Evolutionary conservation across 1,140 invertebrate genomes (phyloP), one percentile per base, ranked within the genome.

Genomic region (Lepidotrigona ventralis): DNA sequence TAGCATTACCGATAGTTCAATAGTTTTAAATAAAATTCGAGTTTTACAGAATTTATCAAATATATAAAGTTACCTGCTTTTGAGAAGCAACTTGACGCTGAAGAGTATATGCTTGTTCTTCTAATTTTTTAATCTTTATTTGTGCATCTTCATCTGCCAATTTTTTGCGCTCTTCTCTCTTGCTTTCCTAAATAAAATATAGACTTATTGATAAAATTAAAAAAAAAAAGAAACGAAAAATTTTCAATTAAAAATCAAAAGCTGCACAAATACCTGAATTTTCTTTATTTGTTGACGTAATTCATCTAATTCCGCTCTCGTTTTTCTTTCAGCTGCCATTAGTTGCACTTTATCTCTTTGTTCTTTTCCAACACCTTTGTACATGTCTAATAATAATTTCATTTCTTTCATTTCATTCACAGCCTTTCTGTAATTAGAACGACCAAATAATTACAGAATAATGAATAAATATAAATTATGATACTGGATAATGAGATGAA

Each of bases 361-460:
- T 91, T 99, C 99, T 94, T 99, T 99, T 68, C 98, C 97, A 29
- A 98, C 98, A 64, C 98, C 97, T 95, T 99, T 99, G 94, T 99
- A 99, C 98, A 99, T 99, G 91, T 99, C 98, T 83, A 99, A 94
- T 12, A 99, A 93, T 12, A 99, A 93, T 92, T 99, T 99, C 96
- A 99, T 96, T 94, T 98, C 98, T 91, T 98, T 98, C 93, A 98
- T 97, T 91, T 98, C 97, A 91, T 98, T 98, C 54, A 98, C 96
- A 70, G 98, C 97, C 95, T 99, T 99, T 93, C 98, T 99, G 90
- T n/a, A 94, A 93, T 86, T 46, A 76, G 23, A 33, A 54, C 8
- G 12, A 51, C n/a, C n/a, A n/a, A n/a, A n/a, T 6, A 51, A 26
- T 0, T 60, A 8, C 4, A 33, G n/a, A 51, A 73, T 51, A 26